Percentiles rank a stretch among this genome's conserved stretches.
Conservation (phyloP, 2,113 vertebrate genomes). For the Apeltes quadracus region DNA sequence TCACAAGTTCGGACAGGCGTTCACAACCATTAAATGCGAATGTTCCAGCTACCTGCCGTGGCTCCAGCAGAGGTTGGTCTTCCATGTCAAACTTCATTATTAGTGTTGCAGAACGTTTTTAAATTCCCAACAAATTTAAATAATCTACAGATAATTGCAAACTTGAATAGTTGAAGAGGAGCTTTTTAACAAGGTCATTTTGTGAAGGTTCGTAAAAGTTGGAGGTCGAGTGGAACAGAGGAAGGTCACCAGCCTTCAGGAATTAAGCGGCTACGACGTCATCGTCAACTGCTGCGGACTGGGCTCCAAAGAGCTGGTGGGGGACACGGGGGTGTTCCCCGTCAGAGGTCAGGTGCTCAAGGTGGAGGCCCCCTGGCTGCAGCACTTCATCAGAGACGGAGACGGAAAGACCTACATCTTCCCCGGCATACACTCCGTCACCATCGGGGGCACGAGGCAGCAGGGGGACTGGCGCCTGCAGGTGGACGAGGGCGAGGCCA, state of each 20-base stretch:
- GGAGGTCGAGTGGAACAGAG: constrained; percentile 78
- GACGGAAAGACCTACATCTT: constrained; percentile 88
- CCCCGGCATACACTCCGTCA: constrained; percentile 83
- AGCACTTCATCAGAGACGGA: constrained; percentile 87
- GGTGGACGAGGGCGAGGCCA: constrained; percentile 73
- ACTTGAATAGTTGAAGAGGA: background rate
- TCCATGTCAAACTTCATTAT: background rate
- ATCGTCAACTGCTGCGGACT: constrained; percentile 91
- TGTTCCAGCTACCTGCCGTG: constrained; percentile 87
- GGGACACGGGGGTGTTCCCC: constrained; percentile 80
- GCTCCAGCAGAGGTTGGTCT: constrained; percentile 87
- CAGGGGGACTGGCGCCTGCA: constrained; percentile 80
- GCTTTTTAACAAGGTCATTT: background rate
- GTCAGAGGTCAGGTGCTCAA: constrained; percentile 89
- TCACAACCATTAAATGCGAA: constrained; percentile 92
- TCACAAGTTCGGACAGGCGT: constrained; percentile 86
- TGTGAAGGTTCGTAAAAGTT: constrained; percentile 79
- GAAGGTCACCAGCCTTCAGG: constrained; percentile 83
- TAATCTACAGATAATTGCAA: background rate
- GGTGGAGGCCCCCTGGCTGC: constrained; percentile 90
- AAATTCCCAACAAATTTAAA: background rate
- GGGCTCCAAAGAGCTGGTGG: constrained; percentile 81
- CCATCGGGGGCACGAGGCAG: constrained; percentile 88
- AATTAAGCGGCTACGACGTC: constrained; percentile 83
- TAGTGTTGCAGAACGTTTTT: background rate